Evolutionary conservation across 2,797 vertebrate genomes (phyloP).

Genomic region (Chelon labrosus): DNA sequence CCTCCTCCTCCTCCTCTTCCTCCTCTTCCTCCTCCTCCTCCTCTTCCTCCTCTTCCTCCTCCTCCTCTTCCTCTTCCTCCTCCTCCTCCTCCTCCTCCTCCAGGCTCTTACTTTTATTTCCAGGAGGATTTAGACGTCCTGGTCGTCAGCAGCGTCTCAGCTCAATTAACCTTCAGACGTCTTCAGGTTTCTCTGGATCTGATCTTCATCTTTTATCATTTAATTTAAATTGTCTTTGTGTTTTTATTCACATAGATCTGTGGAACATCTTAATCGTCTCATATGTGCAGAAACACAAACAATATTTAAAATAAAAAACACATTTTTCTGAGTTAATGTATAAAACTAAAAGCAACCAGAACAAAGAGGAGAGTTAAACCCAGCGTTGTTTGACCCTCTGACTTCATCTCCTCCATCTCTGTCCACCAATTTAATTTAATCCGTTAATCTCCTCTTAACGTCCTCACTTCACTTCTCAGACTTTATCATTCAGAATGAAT

Average conservation of each 20-base stretch:
- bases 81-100: neutral
- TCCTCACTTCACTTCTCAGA: slow-evolving; percentile 14
- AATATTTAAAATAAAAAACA: too few species aligned
- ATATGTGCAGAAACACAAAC: too few species aligned
- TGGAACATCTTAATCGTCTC: too few species aligned
- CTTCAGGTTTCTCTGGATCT: slow-evolving; percentile 4
- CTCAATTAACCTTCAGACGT: slow-evolving; percentile 59
- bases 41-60: neutral
- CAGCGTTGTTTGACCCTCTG: slow-evolving; percentile 27
- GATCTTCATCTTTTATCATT: too few species aligned
- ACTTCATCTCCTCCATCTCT: slow-evolving; percentile 41
- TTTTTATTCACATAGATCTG: too few species aligned
- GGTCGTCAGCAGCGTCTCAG: slow-evolving; percentile 12
- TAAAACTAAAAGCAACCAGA: too few species aligned
- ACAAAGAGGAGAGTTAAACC: neutral
- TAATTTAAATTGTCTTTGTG: too few species aligned
- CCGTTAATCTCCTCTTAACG: slow-evolving; percentile 58
- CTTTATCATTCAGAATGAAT: slow-evolving; percentile 28
- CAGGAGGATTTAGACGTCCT: slow-evolving; percentile 20
- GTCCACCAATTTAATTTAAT: slow-evolving; percentile 58
- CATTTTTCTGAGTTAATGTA: neutral
- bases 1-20: fast-evolving
- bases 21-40: too few species aligned
- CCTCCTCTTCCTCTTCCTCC: neutral
- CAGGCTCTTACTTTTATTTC: slow-evolving; percentile 41